Conservation (phyloP, 2,888 invertebrate genomes). For the Plusia festucae region DNA sequence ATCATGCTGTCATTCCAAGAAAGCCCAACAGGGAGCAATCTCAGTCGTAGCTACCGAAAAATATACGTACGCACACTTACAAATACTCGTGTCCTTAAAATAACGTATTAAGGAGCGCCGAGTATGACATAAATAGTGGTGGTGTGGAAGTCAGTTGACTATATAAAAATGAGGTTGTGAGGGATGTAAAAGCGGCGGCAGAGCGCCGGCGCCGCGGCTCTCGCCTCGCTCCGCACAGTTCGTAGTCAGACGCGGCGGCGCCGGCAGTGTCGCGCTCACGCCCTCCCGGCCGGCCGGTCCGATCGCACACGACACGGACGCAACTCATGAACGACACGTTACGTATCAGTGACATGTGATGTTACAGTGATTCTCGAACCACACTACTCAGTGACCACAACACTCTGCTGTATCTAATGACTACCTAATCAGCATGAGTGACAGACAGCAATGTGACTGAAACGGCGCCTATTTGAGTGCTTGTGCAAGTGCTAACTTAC, state of each 20-base stretch:
- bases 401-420: constrained; percentile 47
- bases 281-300: constrained; percentile 67
- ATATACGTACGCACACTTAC: constrained; percentile 77
- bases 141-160: constrained; percentile 88
- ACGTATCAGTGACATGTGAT: constrained; percentile 61
- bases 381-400: constrained; percentile 36
- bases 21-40: constrained; percentile 75
- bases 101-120: constrained; percentile 85
- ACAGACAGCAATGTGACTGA: constrained; percentile 66
- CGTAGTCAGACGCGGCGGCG: constrained; percentile 84
- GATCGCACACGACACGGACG: constrained; percentile 57
- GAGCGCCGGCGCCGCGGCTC: constrained; percentile 85
- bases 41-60: constrained; percentile 71
- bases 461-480: constrained; percentile 72
- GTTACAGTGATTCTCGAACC: constrained; percentile 33
- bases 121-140: constrained; percentile 88
- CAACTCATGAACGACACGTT: constrained; percentile 50
- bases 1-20: constrained; percentile 68
- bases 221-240: constrained; percentile 76
- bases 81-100: constrained; percentile 84
- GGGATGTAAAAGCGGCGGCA: constrained; percentile 78
- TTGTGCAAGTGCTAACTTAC: constrained; percentile 74
- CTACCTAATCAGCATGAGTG: constrained; percentile 67
- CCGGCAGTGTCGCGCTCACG: constrained; percentile 77
- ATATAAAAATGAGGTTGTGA: constrained; percentile 87